These are phyloP conservation scores for Arge pagana DNA, from an alignment of 2,888 invertebrate genomes.

Conservation along the genomic window DNA sequence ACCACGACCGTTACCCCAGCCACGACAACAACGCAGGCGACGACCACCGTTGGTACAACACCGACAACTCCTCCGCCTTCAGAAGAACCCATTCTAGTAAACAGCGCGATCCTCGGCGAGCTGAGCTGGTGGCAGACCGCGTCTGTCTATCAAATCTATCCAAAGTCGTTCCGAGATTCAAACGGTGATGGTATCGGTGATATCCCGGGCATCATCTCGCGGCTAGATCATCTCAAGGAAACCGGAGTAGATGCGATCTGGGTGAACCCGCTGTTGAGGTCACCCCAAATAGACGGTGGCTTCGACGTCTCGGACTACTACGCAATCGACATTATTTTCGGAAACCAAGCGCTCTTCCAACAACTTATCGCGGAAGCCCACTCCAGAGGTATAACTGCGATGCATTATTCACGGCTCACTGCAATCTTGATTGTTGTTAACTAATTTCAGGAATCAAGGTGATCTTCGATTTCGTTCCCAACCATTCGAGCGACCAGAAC, in stretches of 20 bases:
- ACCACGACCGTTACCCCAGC: background rate
- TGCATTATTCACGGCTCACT: no score
- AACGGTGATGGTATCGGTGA: constrained; percentile 62
- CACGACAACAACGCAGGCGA: background rate
- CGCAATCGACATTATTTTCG: constrained; percentile 40
- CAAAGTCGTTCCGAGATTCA: constrained; percentile 49
- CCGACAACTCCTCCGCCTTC: background rate
- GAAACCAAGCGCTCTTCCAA: constrained; percentile 38
- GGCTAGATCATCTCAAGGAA: constrained; percentile 40
- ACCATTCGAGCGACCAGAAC: constrained; percentile 47
- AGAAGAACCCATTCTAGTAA: background rate
- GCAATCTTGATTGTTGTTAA: background rate
- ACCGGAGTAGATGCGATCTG: constrained; percentile 43
- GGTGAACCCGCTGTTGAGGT: constrained; percentile 42
- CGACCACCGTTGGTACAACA: background rate
- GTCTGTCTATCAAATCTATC: background rate
- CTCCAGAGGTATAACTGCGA: constrained; percentile 48
- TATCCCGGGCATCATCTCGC: constrained; percentile 42
- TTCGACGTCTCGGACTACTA: constrained; percentile 41
- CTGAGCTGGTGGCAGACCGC: background rate
- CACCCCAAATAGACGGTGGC: constrained; percentile 42
- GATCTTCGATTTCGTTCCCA: constrained; percentile 48
- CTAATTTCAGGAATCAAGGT: constrained; percentile 43
- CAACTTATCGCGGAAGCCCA: constrained; percentile 38
- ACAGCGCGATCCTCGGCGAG: background rate